A percentile compares a stretch with the other conserved stretches of the same genome.
Evolutionary conservation across 1,140 invertebrate genomes (phyloP).

Genomic region (Homalodisca vitripennis): DNA sequence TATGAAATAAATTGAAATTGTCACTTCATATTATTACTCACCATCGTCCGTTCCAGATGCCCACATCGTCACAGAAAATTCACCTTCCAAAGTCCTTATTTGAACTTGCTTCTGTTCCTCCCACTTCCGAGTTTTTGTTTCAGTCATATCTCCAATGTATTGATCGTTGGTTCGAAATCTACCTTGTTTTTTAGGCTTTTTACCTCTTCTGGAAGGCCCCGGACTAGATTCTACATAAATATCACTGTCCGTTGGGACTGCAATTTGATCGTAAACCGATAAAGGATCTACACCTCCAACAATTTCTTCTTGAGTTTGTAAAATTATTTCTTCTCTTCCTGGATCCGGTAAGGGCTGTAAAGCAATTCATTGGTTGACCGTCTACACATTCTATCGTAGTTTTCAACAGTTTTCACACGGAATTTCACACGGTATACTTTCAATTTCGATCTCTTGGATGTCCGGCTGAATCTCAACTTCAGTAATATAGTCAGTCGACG

Average conservation of each 20-base stretch:
- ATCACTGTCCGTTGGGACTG: conserved; percentile 67
- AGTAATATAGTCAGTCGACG: conserved; percentile 65
- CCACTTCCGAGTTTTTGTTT: conserved; percentile 78
- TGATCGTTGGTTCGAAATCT: conserved; percentile 38
- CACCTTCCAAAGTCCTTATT: conserved; percentile 96
- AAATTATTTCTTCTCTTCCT: conserved; percentile 71
- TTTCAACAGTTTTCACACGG: conserved; percentile 73
- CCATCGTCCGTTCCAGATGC: conserved; percentile 91
- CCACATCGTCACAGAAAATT: conserved; percentile 99
- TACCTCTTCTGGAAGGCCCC: conserved; percentile 56
- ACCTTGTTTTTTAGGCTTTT: conserved; percentile 39
- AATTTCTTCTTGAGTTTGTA: conserved; percentile 80
- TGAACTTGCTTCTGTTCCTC: conserved; percentile 98
- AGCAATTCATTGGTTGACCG: conserved; percentile 69
- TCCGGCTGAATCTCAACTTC: conserved; percentile 77
- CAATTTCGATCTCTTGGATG: conserved; percentile 74
- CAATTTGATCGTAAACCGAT: conserved; percentile 62
- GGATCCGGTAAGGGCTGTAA: conserved; percentile 64
- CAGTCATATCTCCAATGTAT: conserved; percentile 45
- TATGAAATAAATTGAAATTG: background rate
- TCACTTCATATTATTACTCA: conserved; percentile 54
- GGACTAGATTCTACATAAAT: conserved; percentile 72
- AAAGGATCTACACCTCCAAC: conserved; percentile 65
- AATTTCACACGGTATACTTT: conserved; percentile 74
- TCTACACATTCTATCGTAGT: conserved; percentile 65